Evolutionary conservation across 2,113 vertebrate genomes (phyloP).

Genomic region (Okapia johnstoni): DNA sequence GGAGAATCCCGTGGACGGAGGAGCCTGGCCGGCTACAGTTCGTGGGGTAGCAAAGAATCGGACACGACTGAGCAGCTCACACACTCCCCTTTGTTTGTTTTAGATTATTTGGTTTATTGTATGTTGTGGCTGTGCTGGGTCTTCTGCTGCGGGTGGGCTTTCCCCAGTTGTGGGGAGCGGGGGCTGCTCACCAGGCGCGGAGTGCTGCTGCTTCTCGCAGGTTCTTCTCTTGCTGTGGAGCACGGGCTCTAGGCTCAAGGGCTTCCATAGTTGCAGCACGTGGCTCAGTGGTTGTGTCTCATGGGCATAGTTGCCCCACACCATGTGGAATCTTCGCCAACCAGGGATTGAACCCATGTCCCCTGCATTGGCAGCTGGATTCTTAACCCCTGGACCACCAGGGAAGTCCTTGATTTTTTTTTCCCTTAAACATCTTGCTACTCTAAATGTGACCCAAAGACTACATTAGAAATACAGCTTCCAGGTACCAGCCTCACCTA

Average conservation of each 20-base stretch:
- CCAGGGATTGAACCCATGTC: neutral
- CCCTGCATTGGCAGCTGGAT: neutral
- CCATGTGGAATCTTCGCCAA: neutral
- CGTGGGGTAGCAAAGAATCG: neutral
- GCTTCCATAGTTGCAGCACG: neutral
- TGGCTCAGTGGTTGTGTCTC: neutral
- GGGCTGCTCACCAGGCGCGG: neutral
- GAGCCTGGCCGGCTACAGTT: neutral
- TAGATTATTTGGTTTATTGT: rapidly evolving
- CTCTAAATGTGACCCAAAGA: neutral
- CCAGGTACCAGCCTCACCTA: neutral
- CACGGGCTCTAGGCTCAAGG: too few relatives aligned
- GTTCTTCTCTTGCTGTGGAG: neutral
- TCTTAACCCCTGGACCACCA: neutral
- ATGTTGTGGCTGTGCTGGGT: neutral
- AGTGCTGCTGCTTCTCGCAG: rapidly evolving
- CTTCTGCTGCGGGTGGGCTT: neutral
- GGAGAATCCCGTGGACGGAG: neutral
- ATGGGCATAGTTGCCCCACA: neutral
- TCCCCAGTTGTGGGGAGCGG: neutral
- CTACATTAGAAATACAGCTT: neutral
- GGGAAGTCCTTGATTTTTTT: neutral
- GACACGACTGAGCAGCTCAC: neutral
- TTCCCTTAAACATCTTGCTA: neutral
- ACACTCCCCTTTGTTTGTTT: neutral